Evolutionary conservation across 2,888 invertebrate genomes (phyloP).

Genomic region (Xestia sexstrigata): DNA sequence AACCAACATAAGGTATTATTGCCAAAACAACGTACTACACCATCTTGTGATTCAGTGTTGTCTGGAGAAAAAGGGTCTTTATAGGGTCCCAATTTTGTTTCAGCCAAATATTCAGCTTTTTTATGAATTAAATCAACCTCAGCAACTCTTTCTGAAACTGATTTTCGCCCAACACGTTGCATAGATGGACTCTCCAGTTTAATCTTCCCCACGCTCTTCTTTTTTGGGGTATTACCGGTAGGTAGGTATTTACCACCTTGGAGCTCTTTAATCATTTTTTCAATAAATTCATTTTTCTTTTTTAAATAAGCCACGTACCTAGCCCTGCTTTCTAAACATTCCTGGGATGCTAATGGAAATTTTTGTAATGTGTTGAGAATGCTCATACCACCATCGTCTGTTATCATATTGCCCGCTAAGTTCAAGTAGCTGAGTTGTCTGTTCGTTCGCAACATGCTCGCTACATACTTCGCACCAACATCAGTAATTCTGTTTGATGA

Average conservation of each 20-base stretch:
- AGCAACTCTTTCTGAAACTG: background rate
- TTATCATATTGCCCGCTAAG: constrained; percentile 76
- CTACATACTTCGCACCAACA: constrained; percentile 73
- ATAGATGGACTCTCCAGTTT: background rate
- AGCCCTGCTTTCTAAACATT: background rate
- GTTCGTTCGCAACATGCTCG: constrained; percentile 74
- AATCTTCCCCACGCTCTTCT: accelerated
- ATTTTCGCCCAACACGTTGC: background rate
- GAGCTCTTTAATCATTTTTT: background rate
- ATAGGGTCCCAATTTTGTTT: constrained; percentile 68
- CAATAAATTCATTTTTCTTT: background rate
- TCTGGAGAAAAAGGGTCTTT: constrained; percentile 70
- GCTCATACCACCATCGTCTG: constrained; percentile 73
- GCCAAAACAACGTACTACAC: constrained; percentile 70
- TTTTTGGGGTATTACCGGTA: background rate
- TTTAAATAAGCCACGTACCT: constrained; percentile 14
- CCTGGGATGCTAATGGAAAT: constrained; percentile 56
- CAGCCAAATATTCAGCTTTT: constrained; percentile 70
- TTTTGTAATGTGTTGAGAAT: constrained; percentile 66
- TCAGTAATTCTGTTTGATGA: constrained; percentile 80
- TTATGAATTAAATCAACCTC: constrained; percentile 52
- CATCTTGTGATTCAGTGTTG: constrained; percentile 66
- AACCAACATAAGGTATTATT: constrained; percentile 77
- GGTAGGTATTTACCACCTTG: background rate
- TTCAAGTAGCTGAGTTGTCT: constrained; percentile 79